Base-by-base conservation (phyloP, 2,888 invertebrate genomes). In the Brenthis ino region DNA sequence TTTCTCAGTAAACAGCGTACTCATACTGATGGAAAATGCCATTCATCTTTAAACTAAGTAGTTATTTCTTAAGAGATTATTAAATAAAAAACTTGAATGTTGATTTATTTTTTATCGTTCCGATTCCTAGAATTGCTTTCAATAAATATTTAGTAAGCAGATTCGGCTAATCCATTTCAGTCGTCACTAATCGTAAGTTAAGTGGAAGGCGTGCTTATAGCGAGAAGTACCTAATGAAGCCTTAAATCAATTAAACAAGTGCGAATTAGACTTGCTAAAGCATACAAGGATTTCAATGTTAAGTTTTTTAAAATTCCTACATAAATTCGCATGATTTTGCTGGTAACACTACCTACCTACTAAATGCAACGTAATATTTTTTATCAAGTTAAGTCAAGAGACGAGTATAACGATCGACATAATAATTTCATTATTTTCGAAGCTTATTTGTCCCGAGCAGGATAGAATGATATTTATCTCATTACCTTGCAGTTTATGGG, bases 71-170 rank as follows among this genome's bases (percentile, higher is more conserved):
- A 20, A 57, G 16, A 60, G 55, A 60, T 65, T 57, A 53, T 69
- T 61, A 20, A 57, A 61, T 24, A 61, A 64, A 65, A 48, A 57
- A 12, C 56, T 57, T 51, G 51, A 48, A 24, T 70, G 74, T 72
- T 75, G 75, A 77, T 80, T 77, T 76, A 77, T 76, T 76, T 67
- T 68, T 57, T 64, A 64, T 57, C 57, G 67, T 61, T 72, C 71
- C 75, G 76, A 77, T 60, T 66, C 53, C 43, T 1, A 14, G 56
- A 78, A 74, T 75, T 80, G 78, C 82, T 83, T 79, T 80, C 78
- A 72, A 75, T 74, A 76, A 82, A 81, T 80, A 78, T 77, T 84
- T 79, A 71, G 70, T 72, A 69, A 70, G 73, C 75, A 72, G 70
- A 76, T 76, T 72, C 74, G 77, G 79, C 79, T 79, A 80, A 84